Conservation (phyloP, 2,888 invertebrate genomes). For the Julus scandinavius region DNA sequence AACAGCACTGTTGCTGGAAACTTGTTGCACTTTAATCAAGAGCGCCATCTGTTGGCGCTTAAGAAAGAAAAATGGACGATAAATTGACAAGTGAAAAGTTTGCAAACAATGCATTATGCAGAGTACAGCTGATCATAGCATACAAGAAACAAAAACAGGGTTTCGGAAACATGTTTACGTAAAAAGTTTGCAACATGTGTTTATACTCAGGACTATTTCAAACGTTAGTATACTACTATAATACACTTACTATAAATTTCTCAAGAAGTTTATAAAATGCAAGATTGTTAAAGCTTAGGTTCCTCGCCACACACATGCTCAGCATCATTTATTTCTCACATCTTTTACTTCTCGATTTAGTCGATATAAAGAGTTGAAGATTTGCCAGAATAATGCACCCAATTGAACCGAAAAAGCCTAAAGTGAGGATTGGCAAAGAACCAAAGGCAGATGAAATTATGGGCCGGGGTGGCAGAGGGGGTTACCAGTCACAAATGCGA, state of each 20-base stretch:
- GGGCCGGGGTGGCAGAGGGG: background rate
- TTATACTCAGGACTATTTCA: too few species aligned
- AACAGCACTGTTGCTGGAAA: background rate
- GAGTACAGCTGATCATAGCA: too few species aligned
- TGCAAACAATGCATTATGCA: too few species aligned
- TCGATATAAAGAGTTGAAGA: background rate
- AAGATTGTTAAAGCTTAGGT: background rate
- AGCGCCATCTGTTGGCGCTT: too few species aligned
- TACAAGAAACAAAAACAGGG: too few species aligned
- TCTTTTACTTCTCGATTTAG: background rate
- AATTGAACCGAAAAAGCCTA: background rate
- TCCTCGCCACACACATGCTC: background rate
- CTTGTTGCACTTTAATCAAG: background rate
- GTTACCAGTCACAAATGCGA: constrained; percentile 1
- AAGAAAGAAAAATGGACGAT: too few species aligned
- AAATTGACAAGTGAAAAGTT: too few species aligned
- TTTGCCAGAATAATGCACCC: constrained; percentile 31
- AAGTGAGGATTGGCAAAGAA: constrained; percentile 6
- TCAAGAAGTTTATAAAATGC: too few species aligned
- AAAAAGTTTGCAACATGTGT: too few species aligned
- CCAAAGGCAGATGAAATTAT: background rate
- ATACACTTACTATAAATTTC: too few species aligned
- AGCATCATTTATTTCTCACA: background rate
- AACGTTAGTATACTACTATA: too few species aligned
- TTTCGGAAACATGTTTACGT: too few species aligned